Base-by-base conservation (phyloP, 2,888 invertebrate species). In the Adineta ricciae region DNA sequence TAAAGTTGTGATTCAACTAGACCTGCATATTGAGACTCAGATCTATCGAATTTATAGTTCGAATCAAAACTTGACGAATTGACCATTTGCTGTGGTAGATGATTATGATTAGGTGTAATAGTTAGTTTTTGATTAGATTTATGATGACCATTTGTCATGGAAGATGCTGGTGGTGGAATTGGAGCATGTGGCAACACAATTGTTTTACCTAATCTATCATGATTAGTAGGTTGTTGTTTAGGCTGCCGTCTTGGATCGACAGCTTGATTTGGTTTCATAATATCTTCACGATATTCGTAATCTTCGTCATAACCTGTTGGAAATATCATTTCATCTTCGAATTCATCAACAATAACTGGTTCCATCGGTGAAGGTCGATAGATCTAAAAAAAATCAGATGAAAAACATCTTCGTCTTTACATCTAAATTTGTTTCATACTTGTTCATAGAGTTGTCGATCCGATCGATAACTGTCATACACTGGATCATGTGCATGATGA, bases 1-100 rank as follows among this genome's bases (percentile, higher is more conserved):
- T 78, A 78, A 24, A 78, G 41, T 78, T 78, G 78, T 78, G 78
- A 41, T 78, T 78, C 78, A 78, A 41, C 38, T 41, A 78, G 41
- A 41, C 78, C 78, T 41, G 78, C 78, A 78, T 78, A 78, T 78
- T 78, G 78, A n/a, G 78, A 78, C n/a, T 78, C 78, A 41, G 78
- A 78, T 78, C 78, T 38, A n/a, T 78, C 78, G n/a, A 78, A 78
- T 78, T 78, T 78, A 78, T 78, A 78, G 41, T 78, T 78, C 64
- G 64, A 64, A 41, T 78, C 78, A 41, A 78, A 78, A 78, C 78
- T 78, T 78, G n/a, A 78, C 24, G 78, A 41, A 78, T 78, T 64
- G 1, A 19, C 14, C 16, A 64, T 38, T 78, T 78, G 78, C n/a
- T 78, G 78, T 9, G 38, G 41, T 78, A 11, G n/a, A 32, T 64